Evolutionary conservation across 2,113 vertebrate genomes (phyloP), one percentile per base, ranked within the genome.

Genomic region (Ictalurus furcatus): DNA sequence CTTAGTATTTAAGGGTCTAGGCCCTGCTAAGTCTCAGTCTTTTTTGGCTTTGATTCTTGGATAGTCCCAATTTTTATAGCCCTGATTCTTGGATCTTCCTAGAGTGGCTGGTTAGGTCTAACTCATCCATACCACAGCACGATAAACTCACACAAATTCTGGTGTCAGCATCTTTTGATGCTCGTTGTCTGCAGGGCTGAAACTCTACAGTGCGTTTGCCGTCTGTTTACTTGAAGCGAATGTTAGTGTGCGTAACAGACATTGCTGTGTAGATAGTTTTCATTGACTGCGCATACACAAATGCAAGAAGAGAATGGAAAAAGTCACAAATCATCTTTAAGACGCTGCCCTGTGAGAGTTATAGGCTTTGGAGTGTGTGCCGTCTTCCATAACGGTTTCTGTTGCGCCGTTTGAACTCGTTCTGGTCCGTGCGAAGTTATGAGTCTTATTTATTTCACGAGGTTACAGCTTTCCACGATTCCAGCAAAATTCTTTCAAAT

Each of bases 321-420:
- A 85, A 85, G 61, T n/a, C 88, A 80, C 83, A 85, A 58, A 85
- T 85, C 88, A 85, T 74, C 56, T 4, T 40, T 8, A 25, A 4
- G 78, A 58, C 71, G 58, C 13, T 28, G n/a, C 11, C n/a, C n/a
- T 44, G 59, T 56, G 63, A 85, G 82, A 89, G 82, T 67, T 85
- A 84, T 59, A 34, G 44, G 21, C 69, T 48, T 52, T 19, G 44
- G 34, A n/a, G 52, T 69, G 79, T 88, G 87, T 23, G 28, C 1
- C 1, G 34, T 8, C 19, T 9, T 5, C 54, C 30, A 4, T 25
- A 59, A 86, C 40, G 56, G 25, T 89, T 67, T 85, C 28, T 48
- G 40, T 37, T 76, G 19, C 37, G 52, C 16, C 63, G 54, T 74
- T 74, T 44, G 7, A n/a, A 67, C 80, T 73, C 9, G 13, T 65